These are phyloP conservation scores for Drosophila mimetica DNA, from an alignment of 2,888 invertebrate genomes.

Conservation along the genomic window DNA sequence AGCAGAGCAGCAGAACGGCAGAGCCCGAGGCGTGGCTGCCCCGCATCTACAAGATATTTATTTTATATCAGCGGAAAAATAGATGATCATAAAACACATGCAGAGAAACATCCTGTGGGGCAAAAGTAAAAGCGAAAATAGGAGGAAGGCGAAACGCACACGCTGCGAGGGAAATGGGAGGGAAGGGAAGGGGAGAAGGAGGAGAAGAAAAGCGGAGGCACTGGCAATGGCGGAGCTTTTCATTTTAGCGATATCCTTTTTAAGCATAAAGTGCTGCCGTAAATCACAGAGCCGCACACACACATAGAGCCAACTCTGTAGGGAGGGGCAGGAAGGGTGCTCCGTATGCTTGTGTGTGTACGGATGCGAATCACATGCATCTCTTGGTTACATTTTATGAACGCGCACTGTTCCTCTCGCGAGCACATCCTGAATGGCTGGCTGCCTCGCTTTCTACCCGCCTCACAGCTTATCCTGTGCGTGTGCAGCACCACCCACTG, in stretches of 20 bases:
- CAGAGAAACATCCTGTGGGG: constrained; percentile 74
- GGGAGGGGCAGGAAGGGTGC: constrained; percentile 54
- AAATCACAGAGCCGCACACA: constrained; percentile 79
- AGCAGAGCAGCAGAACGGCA: constrained; percentile 13
- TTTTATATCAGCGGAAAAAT: constrained; percentile 80
- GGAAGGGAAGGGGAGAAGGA: constrained; percentile 1
- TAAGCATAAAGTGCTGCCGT: constrained; percentile 82
- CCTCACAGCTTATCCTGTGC: constrained; percentile 38
- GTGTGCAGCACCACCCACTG: constrained; percentile 43
- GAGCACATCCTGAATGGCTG: constrained; percentile 62
- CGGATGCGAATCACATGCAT: constrained; percentile 79
- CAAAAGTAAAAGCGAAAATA: constrained; percentile 71
- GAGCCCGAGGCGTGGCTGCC: constrained; percentile 47
- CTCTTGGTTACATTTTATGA: constrained; percentile 81
- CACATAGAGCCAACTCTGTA: constrained; percentile 39
- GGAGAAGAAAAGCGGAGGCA: constrained; percentile 31
- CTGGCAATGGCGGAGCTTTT: constrained; percentile 72
- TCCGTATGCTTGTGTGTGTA: constrained; percentile 36
- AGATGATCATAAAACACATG: constrained; percentile 79
- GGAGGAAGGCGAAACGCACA: constrained; percentile 44
- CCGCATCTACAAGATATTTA: constrained; percentile 78
- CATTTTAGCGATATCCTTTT: constrained; percentile 82
- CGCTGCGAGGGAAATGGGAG: constrained; percentile 17
- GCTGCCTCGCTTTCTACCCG: constrained; percentile 41
- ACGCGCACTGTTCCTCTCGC: constrained; percentile 70